These are phyloP conservation scores for Frieseomelitta varia DNA, from an alignment of 1,140 invertebrate species.

Conservation along the genomic window DNA sequence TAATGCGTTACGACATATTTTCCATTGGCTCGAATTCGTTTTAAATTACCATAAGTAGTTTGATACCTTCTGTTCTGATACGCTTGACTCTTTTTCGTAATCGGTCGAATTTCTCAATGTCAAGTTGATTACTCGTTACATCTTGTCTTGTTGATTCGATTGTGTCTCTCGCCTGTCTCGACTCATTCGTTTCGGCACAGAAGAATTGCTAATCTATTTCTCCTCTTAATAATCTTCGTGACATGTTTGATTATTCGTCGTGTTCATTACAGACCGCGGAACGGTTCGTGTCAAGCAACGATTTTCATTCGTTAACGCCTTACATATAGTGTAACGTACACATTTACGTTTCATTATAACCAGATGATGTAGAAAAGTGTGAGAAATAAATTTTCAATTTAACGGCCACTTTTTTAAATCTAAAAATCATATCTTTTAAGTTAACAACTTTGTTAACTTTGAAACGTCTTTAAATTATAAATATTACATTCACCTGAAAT, in stretches of 20 bases:
- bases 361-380: neutral
- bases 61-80: slow-evolving; percentile 6
- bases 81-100: slow-evolving; percentile 22
- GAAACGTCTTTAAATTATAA: neutral
- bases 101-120: slow-evolving; percentile 44
- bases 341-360: neutral
- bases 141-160: slow-evolving; percentile 42
- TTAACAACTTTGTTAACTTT: neutral
- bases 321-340: no score
- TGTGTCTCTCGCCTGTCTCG: neutral
- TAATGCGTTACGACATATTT: slow-evolving; percentile 37
- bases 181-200: neutral
- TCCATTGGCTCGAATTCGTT: slow-evolving; percentile 19
- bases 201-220: neutral
- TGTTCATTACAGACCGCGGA: neutral
- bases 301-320: neutral
- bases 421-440: neutral
- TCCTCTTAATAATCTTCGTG: neutral
- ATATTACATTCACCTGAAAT: neutral
- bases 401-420: neutral
- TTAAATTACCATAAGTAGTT: slow-evolving; percentile 39
- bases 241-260: neutral
- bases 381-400: neutral
- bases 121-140: slow-evolving; percentile 24
- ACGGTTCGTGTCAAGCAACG: neutral